Percentiles rank a stretch among this genome's conserved stretches.
These are phyloP conservation scores for Cryptocephalus primarius DNA, from an alignment of 2,888 invertebrate species.

Conservation along the genomic window DNA sequence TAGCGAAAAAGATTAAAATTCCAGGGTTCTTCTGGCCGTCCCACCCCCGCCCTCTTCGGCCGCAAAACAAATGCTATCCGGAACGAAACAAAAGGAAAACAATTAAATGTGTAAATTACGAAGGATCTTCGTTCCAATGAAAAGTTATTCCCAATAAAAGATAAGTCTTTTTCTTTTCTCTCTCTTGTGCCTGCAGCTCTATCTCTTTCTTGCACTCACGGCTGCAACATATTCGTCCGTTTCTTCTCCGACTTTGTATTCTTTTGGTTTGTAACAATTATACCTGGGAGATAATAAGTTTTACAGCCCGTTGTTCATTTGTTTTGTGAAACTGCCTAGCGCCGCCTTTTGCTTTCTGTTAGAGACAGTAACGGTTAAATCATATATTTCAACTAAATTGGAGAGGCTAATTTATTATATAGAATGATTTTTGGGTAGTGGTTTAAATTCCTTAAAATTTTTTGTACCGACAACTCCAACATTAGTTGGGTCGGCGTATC, in stretches of 20 bases:
- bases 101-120: constrained; percentile 38
- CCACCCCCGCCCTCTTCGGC: neutral
- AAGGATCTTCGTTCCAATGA: constrained; percentile 14
- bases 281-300: constrained; percentile 28
- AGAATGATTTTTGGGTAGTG: too few species aligned
- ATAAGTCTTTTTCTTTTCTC: constrained; percentile 10
- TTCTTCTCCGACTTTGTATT: constrained; percentile 27
- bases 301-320: constrained; percentile 8
- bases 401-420: too few species aligned
- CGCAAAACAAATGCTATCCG: constrained; percentile 20
- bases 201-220: too few species aligned
- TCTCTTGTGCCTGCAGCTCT: too few species aligned
- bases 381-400: too few species aligned
- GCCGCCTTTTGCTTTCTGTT: constrained; percentile 4
- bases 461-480: too few species aligned
- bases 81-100: constrained; percentile 26
- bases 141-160: constrained; percentile 32
- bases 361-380: neutral
- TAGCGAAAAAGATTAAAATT: too few species aligned
- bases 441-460: too few species aligned
- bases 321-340: constrained; percentile 2
- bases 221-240: constrained; percentile 18
- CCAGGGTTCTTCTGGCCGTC: too few species aligned
- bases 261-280: constrained; percentile 26
- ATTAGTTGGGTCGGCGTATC: too few species aligned